These are phyloP conservation scores for Gasteruption jaculator DNA, from an alignment of 2,888 invertebrate species.

Conservation along the genomic window DNA sequence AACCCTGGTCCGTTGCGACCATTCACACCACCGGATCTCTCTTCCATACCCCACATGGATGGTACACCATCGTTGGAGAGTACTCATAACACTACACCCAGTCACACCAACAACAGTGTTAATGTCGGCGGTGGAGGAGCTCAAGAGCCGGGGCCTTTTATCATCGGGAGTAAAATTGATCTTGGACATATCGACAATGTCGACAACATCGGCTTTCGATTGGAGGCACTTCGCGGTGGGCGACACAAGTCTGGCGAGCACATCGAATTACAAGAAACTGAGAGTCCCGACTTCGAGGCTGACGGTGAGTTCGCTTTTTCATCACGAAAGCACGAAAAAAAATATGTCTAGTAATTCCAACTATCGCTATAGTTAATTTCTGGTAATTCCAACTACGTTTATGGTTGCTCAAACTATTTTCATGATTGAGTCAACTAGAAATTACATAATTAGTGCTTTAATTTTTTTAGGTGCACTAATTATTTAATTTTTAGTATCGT, in stretches of 20 bases:
- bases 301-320: slow-evolving; percentile 26
- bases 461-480: too few relatives aligned
- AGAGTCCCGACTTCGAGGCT: slow-evolving; percentile 18
- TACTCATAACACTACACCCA: slow-evolving; percentile 30
- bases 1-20: slow-evolving; percentile 36
- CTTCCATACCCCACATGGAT: slow-evolving; percentile 50
- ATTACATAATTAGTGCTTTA: too few relatives aligned
- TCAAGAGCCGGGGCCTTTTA: slow-evolving; percentile 38
- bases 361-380: too few relatives aligned
- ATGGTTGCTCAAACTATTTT: too few relatives aligned
- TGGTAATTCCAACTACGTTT: too few relatives aligned
- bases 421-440: too few relatives aligned
- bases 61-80: slow-evolving; percentile 35
- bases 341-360: too few relatives aligned
- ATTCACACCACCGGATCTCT: slow-evolving; percentile 47
- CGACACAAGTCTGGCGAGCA: slow-evolving; percentile 37
- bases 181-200: slow-evolving; percentile 47
- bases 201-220: slow-evolving; percentile 41
- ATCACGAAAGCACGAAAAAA: slow-evolving; percentile 1
- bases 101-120: slow-evolving; percentile 10
- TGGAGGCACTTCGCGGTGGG: slow-evolving; percentile 28
- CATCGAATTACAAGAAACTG: slow-evolving; percentile 44
- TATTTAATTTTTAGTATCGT: too few relatives aligned
- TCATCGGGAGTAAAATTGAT: slow-evolving; percentile 48
- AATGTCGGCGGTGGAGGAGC: slow-evolving; percentile 10